phyloP scores from a whole-genome alignment of 2,797 vertebrate species.

The Spinibarbus caldwelli region DNA sequence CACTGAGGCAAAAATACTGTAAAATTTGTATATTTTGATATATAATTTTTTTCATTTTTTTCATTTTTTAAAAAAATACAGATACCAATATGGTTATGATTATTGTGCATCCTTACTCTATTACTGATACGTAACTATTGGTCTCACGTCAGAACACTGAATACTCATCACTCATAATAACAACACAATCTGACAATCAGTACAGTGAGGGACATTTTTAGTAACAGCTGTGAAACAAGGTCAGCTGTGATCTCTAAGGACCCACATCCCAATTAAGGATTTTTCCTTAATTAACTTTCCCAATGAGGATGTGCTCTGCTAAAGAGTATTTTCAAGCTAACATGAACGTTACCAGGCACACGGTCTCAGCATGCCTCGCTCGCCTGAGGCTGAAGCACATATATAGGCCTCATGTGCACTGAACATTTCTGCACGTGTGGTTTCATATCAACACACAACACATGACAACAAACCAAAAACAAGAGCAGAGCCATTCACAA shows the following conservation, averaged over 20 bases:
- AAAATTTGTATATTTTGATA: no score
- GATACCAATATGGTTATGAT: background rate
- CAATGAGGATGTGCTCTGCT: background rate
- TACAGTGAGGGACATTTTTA: background rate
- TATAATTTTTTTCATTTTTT: background rate
- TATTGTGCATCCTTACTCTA: background rate
- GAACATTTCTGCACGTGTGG: conserved; percentile 14
- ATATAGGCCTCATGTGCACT: conserved; percentile 4
- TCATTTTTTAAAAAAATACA: background rate
- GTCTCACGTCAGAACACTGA: background rate
- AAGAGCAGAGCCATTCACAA: conserved; percentile 10
- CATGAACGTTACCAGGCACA: conserved; percentile 1
- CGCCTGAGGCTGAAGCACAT: background rate
- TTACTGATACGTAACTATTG: background rate
- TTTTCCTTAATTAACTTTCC: conserved; percentile 17
- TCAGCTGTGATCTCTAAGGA: background rate
- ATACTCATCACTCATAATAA: background rate
- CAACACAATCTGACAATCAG: background rate
- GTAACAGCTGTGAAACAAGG: background rate
- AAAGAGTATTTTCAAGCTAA: background rate
- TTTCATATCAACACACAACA: background rate
- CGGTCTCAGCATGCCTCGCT: background rate
- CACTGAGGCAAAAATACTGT: no score
- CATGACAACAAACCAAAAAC: conserved; percentile 2
- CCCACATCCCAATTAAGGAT: background rate